Base-by-base conservation (phyloP, 2,888 invertebrate genomes). In the Sminthurinus aureus region DNA sequence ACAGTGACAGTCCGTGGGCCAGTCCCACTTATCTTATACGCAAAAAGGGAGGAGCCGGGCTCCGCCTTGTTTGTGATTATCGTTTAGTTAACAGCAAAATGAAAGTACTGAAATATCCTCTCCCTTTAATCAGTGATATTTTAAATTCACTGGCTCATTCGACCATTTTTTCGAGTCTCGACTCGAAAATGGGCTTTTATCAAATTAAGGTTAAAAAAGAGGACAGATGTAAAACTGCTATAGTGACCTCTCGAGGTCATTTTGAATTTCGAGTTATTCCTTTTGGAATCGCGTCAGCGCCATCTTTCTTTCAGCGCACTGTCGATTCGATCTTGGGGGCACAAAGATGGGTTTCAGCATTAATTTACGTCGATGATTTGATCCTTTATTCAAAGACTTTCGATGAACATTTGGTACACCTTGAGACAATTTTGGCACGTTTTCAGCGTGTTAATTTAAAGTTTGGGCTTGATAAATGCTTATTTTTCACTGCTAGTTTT, bases 31-130 rank as follows among this genome's bases (percentile, higher is more conserved):
- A 76, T 20, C 4, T 76, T 3, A 67, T 82, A 4, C 77, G 69
- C 12, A 82, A 82, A 66, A 77, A 77, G 26, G 77, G 77, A 50
- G 82, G 82, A n/a, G 66, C 13, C 12, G 58, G 13, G 3, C 38
- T 64, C 38, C 6, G 82, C 13, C 11, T 82, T 15, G 26, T 38
- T 26, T 38, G 50, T 15, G 77, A 82, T 66, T 77, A 26, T 15
- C n/a, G 77, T 9, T 4, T 9, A 52, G 8, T 82, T 0, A 76
- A 77, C 52, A n/a, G 18, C 12, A n/a, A 18, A 52, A 38, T 66
- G 0, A 22, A 8, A 13, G 67, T 52, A 38, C n/a, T 64, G n/a
- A 20, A 58, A 15, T 82, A 76, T 22, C 82, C 82, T 11, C 50
- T 81, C 8, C 81, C 81, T 2, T 13, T 38, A 50, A 73, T 69